phyloP scores from a whole-genome alignment of 64 coral and sea anemone species.

The Montipora efflorescens region DNA sequence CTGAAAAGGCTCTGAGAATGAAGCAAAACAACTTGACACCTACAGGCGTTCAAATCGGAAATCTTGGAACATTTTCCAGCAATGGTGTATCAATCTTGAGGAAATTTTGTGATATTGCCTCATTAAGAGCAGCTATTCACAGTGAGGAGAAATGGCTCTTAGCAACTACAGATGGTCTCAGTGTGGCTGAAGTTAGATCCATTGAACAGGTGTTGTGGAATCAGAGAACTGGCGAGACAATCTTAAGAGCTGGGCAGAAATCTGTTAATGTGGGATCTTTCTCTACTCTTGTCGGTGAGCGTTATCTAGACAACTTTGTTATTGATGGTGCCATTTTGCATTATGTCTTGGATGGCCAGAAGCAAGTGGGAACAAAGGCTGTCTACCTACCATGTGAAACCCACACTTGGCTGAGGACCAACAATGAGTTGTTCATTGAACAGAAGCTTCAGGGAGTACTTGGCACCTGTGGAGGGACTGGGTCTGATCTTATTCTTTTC shows the following conservation, averaged over 20 bases:
- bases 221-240: not conserved
- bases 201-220: constrained; percentile 45
- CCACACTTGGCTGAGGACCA: constrained; percentile 1
- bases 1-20: constrained; percentile 10
- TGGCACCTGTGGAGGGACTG: not conserved
- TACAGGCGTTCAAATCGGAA: not conserved
- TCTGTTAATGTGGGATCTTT: constrained; percentile 56
- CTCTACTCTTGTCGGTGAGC: constrained; percentile 43
- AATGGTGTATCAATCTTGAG: constrained; percentile 4
- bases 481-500: not conserved
- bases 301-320: constrained; percentile 64
- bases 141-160: constrained; percentile 33
- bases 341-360: constrained; percentile 17
- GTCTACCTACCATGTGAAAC: constrained; percentile 14
- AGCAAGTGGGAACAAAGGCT: not conserved
- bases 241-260: constrained; percentile 44
- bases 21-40: not conserved
- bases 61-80: constrained; percentile 30
- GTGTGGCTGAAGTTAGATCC: not conserved
- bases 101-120: constrained; percentile 56
- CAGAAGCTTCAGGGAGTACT: not conserved
- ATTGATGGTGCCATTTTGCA: constrained; percentile 41
- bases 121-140: not conserved
- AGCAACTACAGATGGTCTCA: not conserved
- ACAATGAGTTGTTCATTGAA: not conserved